Evolutionary conservation across 2,797 vertebrate species (phyloP).

Genomic region (Lacerta bilineata): DNA sequence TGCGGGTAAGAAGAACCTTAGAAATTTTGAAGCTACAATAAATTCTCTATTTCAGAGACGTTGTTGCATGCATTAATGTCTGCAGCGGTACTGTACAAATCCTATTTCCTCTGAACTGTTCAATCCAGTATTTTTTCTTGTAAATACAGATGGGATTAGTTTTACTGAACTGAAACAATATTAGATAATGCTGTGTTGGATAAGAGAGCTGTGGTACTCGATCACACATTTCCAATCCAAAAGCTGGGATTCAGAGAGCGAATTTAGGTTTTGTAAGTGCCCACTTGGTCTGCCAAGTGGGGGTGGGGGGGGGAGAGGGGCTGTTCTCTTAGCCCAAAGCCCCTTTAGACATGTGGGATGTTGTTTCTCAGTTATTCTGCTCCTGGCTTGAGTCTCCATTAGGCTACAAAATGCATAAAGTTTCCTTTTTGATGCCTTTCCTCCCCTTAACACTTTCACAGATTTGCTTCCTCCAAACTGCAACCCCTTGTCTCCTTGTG

Average conservation of each 20-base stretch:
- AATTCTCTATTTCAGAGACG: conserved; percentile 21
- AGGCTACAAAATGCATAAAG: neutral
- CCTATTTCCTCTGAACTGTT: conserved; percentile 43
- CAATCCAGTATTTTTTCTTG: conserved; percentile 40
- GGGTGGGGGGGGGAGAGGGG: neutral
- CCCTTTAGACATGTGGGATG: neutral
- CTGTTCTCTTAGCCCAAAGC: neutral
- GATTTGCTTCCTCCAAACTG: conserved; percentile 59
- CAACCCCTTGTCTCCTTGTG: conserved; percentile 64
- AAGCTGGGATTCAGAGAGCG: neutral
- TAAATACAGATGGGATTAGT: conserved; percentile 33
- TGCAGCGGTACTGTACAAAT: conserved; percentile 27
- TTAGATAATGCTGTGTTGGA: conserved; percentile 20
- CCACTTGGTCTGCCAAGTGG: neutral
- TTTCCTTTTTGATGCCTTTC: conserved; percentile 35
- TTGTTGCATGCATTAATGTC: conserved; percentile 34
- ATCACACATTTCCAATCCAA: conserved; percentile 31
- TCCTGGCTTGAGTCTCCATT: neutral
- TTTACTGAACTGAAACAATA: conserved; percentile 41
- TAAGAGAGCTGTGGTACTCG: conserved; percentile 1
- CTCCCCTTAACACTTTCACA: conserved; percentile 28
- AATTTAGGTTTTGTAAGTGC: neutral
- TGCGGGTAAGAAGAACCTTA: conserved; percentile 5
- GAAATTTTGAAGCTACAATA: conserved; percentile 35
- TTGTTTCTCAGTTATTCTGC: neutral